Percentiles rank a stretch among this genome's conserved stretches.
These are phyloP conservation scores for Neomicropteryx cornuta DNA, from an alignment of 1,140 invertebrate species.

Conservation along the genomic window DNA sequence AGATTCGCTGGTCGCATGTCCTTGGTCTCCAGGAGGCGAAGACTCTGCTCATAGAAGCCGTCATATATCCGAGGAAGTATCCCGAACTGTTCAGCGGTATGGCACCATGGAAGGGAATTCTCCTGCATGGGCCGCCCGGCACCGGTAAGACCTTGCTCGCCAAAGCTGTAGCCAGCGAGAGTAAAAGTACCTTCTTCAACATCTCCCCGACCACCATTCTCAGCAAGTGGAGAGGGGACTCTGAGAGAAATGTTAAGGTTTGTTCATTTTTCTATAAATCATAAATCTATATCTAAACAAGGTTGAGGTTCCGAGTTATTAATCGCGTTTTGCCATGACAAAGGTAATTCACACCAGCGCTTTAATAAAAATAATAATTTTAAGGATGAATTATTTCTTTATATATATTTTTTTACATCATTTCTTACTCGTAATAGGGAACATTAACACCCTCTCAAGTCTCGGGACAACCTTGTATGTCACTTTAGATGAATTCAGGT, in stretches of 20 bases:
- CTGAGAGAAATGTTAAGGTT: slow-evolving; percentile 82
- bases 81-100: slow-evolving; percentile 72
- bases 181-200: slow-evolving; percentile 80
- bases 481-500: slow-evolving; percentile 9
- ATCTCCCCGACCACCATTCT: slow-evolving; percentile 79
- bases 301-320: too few species aligned
- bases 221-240: slow-evolving; percentile 92
- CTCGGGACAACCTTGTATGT: too few species aligned
- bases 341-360: too few species aligned
- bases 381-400: too few species aligned
- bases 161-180: slow-evolving; percentile 77
- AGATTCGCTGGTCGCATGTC: slow-evolving; percentile 52
- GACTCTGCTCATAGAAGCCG: slow-evolving; percentile 75
- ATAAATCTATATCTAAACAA: too few species aligned
- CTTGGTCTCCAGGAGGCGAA: slow-evolving; percentile 74
- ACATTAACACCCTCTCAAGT: too few species aligned
- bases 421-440: too few species aligned
- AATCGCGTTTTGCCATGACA: too few species aligned
- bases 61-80: slow-evolving; percentile 77
- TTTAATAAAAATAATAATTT: too few species aligned
- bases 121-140: slow-evolving; percentile 80
- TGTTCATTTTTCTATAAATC: slow-evolving; percentile 22
- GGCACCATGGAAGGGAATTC: slow-evolving; percentile 72
- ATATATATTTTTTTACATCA: too few species aligned
- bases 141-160: slow-evolving; percentile 82